Evolutionary conservation across 2,113 vertebrate genomes (phyloP), one percentile per base, ranked within the genome.

Genomic region (Sturnus vulgaris): DNA sequence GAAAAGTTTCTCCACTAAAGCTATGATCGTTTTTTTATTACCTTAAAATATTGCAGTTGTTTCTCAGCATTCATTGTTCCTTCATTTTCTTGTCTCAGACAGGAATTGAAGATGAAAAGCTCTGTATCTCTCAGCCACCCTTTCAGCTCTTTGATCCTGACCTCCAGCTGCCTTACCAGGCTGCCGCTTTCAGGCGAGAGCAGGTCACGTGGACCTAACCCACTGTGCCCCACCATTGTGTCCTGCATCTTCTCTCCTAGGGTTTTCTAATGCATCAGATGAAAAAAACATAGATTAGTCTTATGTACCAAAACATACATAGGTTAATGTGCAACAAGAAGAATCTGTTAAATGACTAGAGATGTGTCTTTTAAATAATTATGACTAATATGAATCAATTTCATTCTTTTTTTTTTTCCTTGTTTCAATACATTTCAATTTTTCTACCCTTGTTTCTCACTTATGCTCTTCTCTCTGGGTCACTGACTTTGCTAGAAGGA

Each of bases 91-190:
- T 98, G 98, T 96, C 98, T 98, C 94, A 99, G 98, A 92, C 99
- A 99, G 89, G 99, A 99, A 98, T 99, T 99, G 98, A 99, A 99
- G 98, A 99, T 99, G 98, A 99, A 98, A 90, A 99, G 99, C 98
- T 99, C 99, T 12, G 99, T 99, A 97, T 99, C 99, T 96, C 99
- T 97, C 83, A 99, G 98, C 99, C 99, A 99, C 52, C 98, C 98
- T 98, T 99, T 99, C 97, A 99, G 98, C 95, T 99, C 99, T 97
- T 99, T 99, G 96, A 99, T 99, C 53, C 98, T 98, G 96, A 98
- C 97, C 98, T 99, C 98, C 98, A 99, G 98, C 98, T 99, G 99
- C 97, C 98, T 98, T 96, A 99, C 98, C 93, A 99, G 98, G 95
- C 98, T 98, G 96, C 98, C 98, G 89, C 98, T 99, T 93, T 99